Conservation (phyloP, 1,140 invertebrate species). For the Drosophila leontia region DNA sequence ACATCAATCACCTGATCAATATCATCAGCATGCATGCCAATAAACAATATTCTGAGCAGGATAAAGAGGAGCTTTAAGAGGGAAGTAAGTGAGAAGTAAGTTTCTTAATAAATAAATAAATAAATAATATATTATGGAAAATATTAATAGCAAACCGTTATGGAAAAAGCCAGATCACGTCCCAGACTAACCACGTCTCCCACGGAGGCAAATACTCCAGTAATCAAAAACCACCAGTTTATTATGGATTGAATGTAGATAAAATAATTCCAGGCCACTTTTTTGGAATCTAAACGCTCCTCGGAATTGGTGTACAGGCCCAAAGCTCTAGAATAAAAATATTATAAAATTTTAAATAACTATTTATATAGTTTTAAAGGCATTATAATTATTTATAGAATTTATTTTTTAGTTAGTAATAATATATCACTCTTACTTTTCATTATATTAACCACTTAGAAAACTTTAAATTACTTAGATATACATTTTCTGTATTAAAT, state of each 20-base stretch:
- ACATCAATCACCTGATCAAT: slow-evolving; percentile 36
- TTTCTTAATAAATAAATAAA: too few relatives aligned
- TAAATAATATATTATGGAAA: not conserved
- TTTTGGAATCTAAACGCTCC: not conserved
- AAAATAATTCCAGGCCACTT: slow-evolving; percentile 28
- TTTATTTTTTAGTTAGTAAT: too few relatives aligned
- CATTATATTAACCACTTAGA: too few relatives aligned
- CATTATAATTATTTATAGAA: not conserved
- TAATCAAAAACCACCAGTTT: not conserved
- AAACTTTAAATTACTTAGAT: too few relatives aligned
- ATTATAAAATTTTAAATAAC: not conserved
- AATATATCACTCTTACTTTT: too few relatives aligned
- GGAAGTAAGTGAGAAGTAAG: too few relatives aligned
- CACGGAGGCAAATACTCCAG: slow-evolving; percentile 4
- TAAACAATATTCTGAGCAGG: slow-evolving; percentile 8
- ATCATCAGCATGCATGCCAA: slow-evolving; percentile 16
- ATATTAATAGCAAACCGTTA: slow-evolving; percentile 17
- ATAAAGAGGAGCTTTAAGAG: slow-evolving; percentile 12
- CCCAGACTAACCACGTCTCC: slow-evolving; percentile 42
- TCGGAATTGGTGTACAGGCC: slow-evolving; percentile 38
- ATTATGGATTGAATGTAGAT: not conserved
- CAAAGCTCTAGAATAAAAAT: slow-evolving; percentile 13
- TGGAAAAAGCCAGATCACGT: slow-evolving; percentile 35
- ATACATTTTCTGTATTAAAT: not conserved
- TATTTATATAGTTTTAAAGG: too few relatives aligned